Base-by-base conservation (phyloP, 2,888 invertebrate genomes). In the Linyphia triangularis region DNA sequence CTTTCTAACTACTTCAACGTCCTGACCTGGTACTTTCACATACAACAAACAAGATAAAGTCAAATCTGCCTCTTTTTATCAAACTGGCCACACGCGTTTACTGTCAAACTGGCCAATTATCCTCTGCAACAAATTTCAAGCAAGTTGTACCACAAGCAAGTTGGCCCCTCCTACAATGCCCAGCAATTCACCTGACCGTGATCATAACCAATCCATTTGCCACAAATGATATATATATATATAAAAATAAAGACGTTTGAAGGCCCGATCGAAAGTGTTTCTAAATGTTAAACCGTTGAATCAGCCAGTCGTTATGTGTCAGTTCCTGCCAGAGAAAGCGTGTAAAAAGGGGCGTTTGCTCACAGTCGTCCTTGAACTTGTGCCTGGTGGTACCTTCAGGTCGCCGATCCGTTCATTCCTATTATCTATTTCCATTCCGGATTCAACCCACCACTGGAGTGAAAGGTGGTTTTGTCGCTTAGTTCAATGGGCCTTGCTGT, bases 371-470 rank as follows among this genome's bases (percentile, higher is more conserved):
- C 51, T 51, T 51, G 51, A 51, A 51, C 51, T 51, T 51, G 51
- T 51, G 51, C n/a, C 51, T 51, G 51, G 51, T 51, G n/a, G 51
- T 51, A 51, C 51, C 51, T 51, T 13, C 51, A n/a, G 51, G 51
- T 51, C 51, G 51, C 51, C n/a, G 51, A 51, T 51, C 51, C 51
- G 51, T 51, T 51, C n/a, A 13, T 51, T 16, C n/a, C 51, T n/a
- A 51, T 51, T 51, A 51, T 51, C 51, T 51, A n/a, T 16, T n/a
- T 13, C 16, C 51, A 51, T 51, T 51, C 51, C 51, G 51, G 51
- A 51, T 51, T 51, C 51, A 51, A n/a, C 51, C 51, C 51, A 51
- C n/a, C 51, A 51, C 51, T n/a, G 51, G 51, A n/a, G 51, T n/a
- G n/a, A n/a, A n/a, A n/a, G n/a, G n/a, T n/a, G n/a, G n/a, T n/a